A percentile compares a stretch with the other conserved stretches of the same genome.
phyloP scores from a whole-genome alignment of 2,797 vertebrate species.

The Thamnophis elegans region DNA sequence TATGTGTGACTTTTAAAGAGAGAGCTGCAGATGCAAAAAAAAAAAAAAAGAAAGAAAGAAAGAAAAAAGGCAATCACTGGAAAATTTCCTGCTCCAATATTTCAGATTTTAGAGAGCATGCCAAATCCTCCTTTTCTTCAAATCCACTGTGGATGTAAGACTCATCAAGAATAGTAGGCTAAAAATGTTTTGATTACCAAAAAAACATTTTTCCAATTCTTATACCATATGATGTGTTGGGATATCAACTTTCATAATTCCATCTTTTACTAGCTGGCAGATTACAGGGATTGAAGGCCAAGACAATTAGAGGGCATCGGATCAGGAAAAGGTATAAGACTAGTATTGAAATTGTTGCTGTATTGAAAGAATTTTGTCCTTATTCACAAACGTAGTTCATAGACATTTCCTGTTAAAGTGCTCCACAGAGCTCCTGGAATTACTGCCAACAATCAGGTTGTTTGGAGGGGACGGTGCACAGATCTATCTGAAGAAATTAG shows the following conservation, averaged over 20 bases:
- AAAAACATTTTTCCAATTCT: neutral
- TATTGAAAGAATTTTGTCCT: neutral
- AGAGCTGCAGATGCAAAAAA: slow-evolving; percentile 67
- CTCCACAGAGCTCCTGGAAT: neutral
- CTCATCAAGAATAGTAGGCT: neutral
- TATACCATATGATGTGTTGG: neutral
- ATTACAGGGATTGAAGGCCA: neutral
- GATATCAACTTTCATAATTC: neutral
- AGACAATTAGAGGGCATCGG: neutral
- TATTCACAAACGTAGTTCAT: neutral
- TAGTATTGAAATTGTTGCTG: neutral
- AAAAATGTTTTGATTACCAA: neutral
- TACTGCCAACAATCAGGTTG: neutral
- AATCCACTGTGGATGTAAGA: neutral
- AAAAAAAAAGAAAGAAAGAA: slow-evolving; percentile 50
- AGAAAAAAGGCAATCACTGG: slow-evolving; percentile 56
- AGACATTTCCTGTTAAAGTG: neutral
- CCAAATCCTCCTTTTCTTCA: slow-evolving; percentile 49
- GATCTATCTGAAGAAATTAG: neutral
- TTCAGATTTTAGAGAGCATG: slow-evolving; percentile 50
- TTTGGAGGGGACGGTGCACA: neutral
- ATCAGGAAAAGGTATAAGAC: neutral
- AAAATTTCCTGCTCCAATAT: slow-evolving; percentile 58
- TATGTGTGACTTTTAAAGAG: slow-evolving; percentile 40
- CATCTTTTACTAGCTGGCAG: neutral